phyloP scores from a whole-genome alignment of 92 coral and sea anemone species.

The Porites lobata region DNA sequence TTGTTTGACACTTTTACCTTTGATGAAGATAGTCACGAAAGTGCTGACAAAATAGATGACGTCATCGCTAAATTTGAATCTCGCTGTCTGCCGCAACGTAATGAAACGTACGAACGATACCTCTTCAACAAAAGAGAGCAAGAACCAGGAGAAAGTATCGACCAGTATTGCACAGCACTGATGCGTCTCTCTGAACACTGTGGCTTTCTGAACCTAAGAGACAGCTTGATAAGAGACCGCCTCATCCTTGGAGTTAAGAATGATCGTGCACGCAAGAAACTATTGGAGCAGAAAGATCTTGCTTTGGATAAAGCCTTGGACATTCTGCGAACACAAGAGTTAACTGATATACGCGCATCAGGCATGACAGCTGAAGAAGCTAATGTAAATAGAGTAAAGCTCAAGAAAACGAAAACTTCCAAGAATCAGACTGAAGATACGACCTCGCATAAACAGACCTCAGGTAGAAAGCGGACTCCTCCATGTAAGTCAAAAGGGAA shows the following conservation, averaged over 20 bases:
- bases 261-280: constrained; percentile 29
- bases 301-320: constrained; percentile 43
- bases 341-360: constrained; percentile 30
- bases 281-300: constrained; percentile 38
- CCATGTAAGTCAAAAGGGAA: neutral
- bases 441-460: neutral
- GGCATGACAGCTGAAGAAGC: constrained; percentile 23
- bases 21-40: constrained; percentile 35
- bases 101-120: constrained; percentile 49
- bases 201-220: constrained; percentile 33
- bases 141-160: neutral
- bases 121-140: constrained; percentile 44
- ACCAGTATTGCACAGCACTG: neutral
- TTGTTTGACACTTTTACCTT: neutral
- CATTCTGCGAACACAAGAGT: constrained; percentile 22
- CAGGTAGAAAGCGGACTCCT: neutral
- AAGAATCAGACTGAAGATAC: neutral
- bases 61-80: constrained; percentile 51
- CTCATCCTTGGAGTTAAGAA: no score
- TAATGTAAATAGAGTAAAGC: constrained; percentile 1
- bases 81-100: constrained; percentile 49
- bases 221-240: constrained; percentile 28
- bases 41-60: constrained; percentile 28
- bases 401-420: neutral
- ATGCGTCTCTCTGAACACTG: constrained; percentile 43